phyloP scores from a whole-genome alignment of 2,113 vertebrate species.

The Gnathochromis pfefferi region DNA sequence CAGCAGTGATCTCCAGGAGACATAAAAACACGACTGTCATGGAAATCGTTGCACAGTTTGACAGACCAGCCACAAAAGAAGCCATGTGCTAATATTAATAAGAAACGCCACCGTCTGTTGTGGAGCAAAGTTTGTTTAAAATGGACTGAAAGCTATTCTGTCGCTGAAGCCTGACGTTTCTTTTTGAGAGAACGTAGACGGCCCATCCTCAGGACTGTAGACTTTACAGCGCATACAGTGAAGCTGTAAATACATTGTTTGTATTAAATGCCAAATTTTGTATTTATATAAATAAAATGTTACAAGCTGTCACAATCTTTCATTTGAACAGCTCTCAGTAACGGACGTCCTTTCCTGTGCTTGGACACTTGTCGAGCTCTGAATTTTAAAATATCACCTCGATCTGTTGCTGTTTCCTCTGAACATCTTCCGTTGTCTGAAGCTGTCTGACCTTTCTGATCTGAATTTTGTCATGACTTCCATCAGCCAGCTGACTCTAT shows the following conservation, averaged over 20 bases:
- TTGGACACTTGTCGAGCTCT: background rate
- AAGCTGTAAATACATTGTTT: background rate
- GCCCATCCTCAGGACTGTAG: background rate
- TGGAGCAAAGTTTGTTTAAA: background rate
- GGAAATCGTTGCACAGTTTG: background rate
- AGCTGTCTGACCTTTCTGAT: background rate
- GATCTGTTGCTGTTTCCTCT: background rate
- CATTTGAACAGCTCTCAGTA: background rate
- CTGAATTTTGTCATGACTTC: background rate
- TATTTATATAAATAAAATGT: background rate
- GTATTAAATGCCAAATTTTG: fast-evolving
- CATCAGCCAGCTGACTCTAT: background rate
- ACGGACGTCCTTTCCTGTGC: background rate
- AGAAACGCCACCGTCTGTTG: background rate
- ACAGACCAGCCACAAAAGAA: background rate
- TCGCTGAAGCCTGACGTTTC: background rate
- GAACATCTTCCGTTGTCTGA: background rate
- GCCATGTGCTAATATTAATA: fast-evolving
- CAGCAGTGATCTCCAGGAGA: background rate
- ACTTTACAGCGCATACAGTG: background rate
- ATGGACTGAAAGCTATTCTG: background rate
- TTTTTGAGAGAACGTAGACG: background rate
- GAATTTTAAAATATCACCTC: background rate
- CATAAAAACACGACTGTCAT: background rate
- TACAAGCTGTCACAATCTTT: background rate